Evolutionary conservation across 2,888 invertebrate genomes (phyloP).

Genomic region (Ferrisia virgata): DNA sequence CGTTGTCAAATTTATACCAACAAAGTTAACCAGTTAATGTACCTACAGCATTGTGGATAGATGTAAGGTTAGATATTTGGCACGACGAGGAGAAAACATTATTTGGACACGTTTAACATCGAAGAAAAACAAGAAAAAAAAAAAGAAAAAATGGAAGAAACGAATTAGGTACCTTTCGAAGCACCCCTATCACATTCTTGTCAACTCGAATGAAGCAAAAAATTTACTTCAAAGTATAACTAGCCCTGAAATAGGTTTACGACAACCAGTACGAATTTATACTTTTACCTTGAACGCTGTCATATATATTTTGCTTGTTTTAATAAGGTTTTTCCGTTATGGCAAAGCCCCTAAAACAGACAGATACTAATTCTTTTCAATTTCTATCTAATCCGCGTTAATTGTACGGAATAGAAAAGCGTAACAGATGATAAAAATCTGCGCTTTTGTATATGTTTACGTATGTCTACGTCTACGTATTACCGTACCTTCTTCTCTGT

Average conservation of each 20-base stretch:
- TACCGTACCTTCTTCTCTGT: too few relatives aligned
- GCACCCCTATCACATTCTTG: background rate
- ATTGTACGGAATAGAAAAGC: constrained; percentile 6
- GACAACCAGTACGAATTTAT: constrained; percentile 15
- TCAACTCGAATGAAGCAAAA: background rate
- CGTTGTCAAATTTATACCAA: background rate
- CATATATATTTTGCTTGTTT: constrained; percentile 17
- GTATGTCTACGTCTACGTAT: too few relatives aligned
- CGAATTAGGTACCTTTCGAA: background rate
- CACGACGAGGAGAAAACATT: background rate
- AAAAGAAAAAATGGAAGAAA: too few relatives aligned
- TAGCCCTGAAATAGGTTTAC: background rate
- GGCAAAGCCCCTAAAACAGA: constrained; percentile 13
- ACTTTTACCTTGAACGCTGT: constrained; percentile 19
- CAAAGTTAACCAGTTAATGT: background rate
- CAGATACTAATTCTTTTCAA: constrained; percentile 19
- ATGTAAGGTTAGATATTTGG: too few relatives aligned
- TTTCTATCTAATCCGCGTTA: constrained; percentile 9
- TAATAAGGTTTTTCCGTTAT: constrained; percentile 27
- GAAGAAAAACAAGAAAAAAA: background rate
- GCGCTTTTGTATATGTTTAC: background rate
- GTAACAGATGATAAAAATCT: background rate
- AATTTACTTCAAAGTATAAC: background rate
- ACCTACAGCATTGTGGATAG: background rate
- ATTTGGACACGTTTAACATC: background rate